Evolutionary conservation across 1,140 invertebrate species (phyloP), one percentile per base, ranked within the genome.

Genomic region (Cydia strobilella): DNA sequence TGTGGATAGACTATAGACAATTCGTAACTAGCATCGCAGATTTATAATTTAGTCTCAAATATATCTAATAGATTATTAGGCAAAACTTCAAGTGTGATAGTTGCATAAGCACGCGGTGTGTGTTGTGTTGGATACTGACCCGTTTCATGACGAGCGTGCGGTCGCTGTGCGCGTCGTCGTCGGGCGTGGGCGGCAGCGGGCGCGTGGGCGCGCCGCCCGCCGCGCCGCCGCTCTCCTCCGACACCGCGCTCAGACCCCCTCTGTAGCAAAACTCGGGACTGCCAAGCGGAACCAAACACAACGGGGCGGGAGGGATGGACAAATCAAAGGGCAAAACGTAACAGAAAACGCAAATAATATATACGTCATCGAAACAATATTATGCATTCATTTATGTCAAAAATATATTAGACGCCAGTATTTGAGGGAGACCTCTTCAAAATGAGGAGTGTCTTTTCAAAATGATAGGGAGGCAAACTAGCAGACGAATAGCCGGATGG

Each of bases 111-210:
- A 54, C 1, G 5, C n/a, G 27, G 66, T n/a, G 13, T 31, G 69
- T 42, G 42, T 42, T 39, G 42, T 18, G 5, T 39, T 51, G 13
- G 13, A 65, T 74, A 94, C 96, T 96, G 94, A 98, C 97, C 95
- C 97, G 92, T 95, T 95, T 95, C 94, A 97, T 96, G 82, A 98
- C 97, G 89, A 99, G 94, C 74, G 98, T 99, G 85, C 97, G 95
- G 90, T 98, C 97, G 75, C 96, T 96, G 85, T 94, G 94, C 72
- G 95, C 94, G 91, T 97, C 96, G 87, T 98, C 97, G 86, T 97
- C 97, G 20, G 98, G 98, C 25, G 98, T 99, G 13, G 98, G 98
- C 62, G 98, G 98, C 81, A 99, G 94, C 74, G 98, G 98, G 77
- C 98, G 95, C 89, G 98, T 98, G 63, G 97, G 97, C 79, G 97